Base-by-base conservation (phyloP, 2,797 vertebrate species). In the Siniperca obscura region DNA sequence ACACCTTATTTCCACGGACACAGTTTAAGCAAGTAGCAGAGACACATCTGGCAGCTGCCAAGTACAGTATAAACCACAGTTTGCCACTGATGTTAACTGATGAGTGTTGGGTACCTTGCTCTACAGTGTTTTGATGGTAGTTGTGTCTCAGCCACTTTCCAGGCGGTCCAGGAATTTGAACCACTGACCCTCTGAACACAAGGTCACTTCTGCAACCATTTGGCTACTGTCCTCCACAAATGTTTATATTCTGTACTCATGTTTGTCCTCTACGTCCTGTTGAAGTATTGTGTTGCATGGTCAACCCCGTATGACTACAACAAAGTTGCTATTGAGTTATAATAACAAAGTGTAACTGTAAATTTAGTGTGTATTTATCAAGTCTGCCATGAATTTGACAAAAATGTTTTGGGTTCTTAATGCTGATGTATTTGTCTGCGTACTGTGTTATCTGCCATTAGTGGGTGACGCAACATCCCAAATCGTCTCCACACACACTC, bases 131-230 rank as follows among this genome's bases (percentile, higher is more conserved):
- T 30, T 61, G 13, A 55, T 36, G 77, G n/a, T 21, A 78, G 53
- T 66, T 66, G 64, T 83, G 40, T 77, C 42, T 80, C 19, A 14
- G 36, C 11, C 46, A 64, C 80, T 81, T 75, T 82, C 76, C 80
- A 81, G 60, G 48, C 57, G 5, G 78, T 82, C 53, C 57, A 87
- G 85, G 85, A 86, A 92, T 92, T 79, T 87, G 80, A 89, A 90
- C 85, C 68, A 3, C 12, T 86, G 91, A 90, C 91, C 86, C 7
- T 53, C 65, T 82, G 83, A 80, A 86, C 90, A 85, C 17, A 5
- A 83, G 90, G 87, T 90, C 87, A 86, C 42, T 48, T 64, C 62
- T 84, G 36, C 59, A 62, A 70, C 81, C 86, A 87, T 93, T 91
- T 90, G 90, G 73, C 82, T 77, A 72, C 87, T 85, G 85, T 87